Percentiles rank a stretch among this genome's conserved stretches.
These are phyloP conservation scores for Microhierax caerulescens DNA, from an alignment of 2,797 vertebrate genomes.

Conservation along the genomic window DNA sequence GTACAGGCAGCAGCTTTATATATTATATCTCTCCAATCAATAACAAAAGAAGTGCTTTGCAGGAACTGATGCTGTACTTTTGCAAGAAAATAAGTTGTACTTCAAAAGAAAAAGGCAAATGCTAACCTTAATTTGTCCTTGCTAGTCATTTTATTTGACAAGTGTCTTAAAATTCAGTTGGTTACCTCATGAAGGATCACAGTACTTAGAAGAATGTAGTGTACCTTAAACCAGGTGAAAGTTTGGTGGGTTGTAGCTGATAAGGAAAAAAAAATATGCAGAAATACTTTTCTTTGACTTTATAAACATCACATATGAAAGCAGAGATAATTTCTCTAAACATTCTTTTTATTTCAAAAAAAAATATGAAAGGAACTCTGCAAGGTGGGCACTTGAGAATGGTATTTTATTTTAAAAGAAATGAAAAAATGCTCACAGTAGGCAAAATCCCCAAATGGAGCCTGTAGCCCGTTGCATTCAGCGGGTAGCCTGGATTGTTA, in stretches of 20 bases:
- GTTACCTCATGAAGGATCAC: background rate
- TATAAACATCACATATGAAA: background rate
- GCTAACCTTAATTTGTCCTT: slow-evolving; percentile 40
- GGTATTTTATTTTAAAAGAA: slow-evolving; percentile 46
- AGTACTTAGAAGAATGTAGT: background rate
- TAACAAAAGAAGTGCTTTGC: slow-evolving; percentile 52
- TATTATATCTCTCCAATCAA: slow-evolving; percentile 65
- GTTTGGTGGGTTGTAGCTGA: background rate
- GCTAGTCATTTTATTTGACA: background rate
- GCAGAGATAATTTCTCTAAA: slow-evolving; percentile 27
- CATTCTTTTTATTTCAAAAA: background rate
- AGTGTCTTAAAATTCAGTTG: background rate
- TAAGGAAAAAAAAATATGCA: background rate
- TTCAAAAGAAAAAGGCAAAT: slow-evolving; percentile 5
- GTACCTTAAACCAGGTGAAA: background rate
- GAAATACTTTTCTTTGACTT: background rate
- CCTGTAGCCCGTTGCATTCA: slow-evolving; percentile 30
- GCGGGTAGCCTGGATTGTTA: slow-evolving; percentile 47
- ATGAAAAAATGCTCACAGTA: slow-evolving; percentile 50
- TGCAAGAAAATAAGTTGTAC: slow-evolving; percentile 37
- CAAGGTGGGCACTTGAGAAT: slow-evolving; percentile 1
- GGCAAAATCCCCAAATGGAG: slow-evolving; percentile 51
- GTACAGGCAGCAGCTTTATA: slow-evolving; percentile 64
- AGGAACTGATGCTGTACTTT: slow-evolving; percentile 46
- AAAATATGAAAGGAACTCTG: background rate